Percentiles rank a stretch among this genome's conserved stretches.
Conservation (phyloP, 2,113 vertebrate species). For the Nanorana parkeri region DNA sequence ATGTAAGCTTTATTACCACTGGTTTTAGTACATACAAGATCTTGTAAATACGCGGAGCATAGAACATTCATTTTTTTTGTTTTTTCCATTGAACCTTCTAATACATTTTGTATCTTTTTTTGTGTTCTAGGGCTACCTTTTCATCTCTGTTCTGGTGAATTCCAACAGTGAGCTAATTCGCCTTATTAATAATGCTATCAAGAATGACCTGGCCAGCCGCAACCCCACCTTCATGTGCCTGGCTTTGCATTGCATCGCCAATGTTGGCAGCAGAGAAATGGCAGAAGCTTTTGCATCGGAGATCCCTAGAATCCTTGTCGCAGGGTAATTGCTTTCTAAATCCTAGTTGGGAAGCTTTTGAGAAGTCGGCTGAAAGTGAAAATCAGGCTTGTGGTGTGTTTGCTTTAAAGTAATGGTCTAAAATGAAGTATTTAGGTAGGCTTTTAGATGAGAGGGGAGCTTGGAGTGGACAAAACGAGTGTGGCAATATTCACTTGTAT, state of each 20-base stretch:
- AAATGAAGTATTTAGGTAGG: too few relatives aligned
- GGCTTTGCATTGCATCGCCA: constrained; percentile 92
- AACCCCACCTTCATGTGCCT: constrained; percentile 97
- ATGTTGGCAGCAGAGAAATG: constrained; percentile 93
- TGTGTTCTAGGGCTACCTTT: constrained; percentile 83
- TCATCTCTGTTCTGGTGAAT: constrained; percentile 94
- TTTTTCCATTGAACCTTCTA: neutral
- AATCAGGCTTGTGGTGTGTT: too few relatives aligned
- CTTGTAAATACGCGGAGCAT: too few relatives aligned
- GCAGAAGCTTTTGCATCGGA: constrained; percentile 91
- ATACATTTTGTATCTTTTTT: neutral
- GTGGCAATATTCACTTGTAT: too few relatives aligned
- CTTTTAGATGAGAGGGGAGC: too few relatives aligned
- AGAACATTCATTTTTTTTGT: too few relatives aligned
- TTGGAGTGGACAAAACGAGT: too few relatives aligned
- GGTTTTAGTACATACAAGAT: too few relatives aligned
- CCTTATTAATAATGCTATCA: constrained; percentile 93
- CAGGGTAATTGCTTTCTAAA: constrained; percentile 77
- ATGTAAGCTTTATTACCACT: too few relatives aligned
- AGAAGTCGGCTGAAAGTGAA: too few relatives aligned
- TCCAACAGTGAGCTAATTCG: constrained; percentile 92
- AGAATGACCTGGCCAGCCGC: constrained; percentile 92
- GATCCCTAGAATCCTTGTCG: constrained; percentile 90
- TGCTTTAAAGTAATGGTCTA: too few relatives aligned
- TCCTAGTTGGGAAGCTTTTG: too few relatives aligned